Evolutionary conservation across 1,140 invertebrate genomes (phyloP).

Genomic region (Drosophila baimaii): DNA sequence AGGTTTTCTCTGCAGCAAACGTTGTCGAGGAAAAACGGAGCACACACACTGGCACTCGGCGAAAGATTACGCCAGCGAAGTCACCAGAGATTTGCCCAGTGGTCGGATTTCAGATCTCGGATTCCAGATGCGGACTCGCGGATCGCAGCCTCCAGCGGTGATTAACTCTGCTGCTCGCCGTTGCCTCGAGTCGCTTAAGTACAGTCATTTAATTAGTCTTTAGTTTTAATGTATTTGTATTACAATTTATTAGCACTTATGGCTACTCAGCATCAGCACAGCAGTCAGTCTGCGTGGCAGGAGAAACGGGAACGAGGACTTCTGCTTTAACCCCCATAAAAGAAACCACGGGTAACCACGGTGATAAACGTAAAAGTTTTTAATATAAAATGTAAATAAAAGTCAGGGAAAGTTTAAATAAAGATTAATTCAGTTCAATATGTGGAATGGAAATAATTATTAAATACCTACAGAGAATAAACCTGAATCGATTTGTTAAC

Average conservation of each 20-base stretch:
- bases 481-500: neutral
- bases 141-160: conserved; percentile 52
- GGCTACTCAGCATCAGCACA: conserved; percentile 41
- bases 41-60: conserved; percentile 40
- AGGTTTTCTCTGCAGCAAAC: conserved; percentile 50
- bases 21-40: conserved; percentile 34
- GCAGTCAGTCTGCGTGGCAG: conserved; percentile 19
- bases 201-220: conserved; percentile 83
- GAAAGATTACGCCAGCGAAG: conserved; percentile 59
- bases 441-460: no score
- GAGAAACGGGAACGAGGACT: conserved; percentile 42
- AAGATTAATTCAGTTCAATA: neutral
- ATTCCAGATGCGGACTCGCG: conserved; percentile 34
- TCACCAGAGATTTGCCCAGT: conserved; percentile 51
- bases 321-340: conserved; percentile 27
- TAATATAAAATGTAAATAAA: neutral
- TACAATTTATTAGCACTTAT: conserved; percentile 81
- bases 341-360: neutral
- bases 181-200: conserved; percentile 66
- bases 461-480: neutral
- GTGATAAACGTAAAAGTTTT: neutral
- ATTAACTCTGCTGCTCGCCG: conserved; percentile 62
- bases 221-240: conserved; percentile 83
- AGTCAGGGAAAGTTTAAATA: neutral
- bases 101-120: conserved; percentile 14